phyloP scores from a whole-genome alignment of 2,113 vertebrate species.

The Cettia cetti region DNA sequence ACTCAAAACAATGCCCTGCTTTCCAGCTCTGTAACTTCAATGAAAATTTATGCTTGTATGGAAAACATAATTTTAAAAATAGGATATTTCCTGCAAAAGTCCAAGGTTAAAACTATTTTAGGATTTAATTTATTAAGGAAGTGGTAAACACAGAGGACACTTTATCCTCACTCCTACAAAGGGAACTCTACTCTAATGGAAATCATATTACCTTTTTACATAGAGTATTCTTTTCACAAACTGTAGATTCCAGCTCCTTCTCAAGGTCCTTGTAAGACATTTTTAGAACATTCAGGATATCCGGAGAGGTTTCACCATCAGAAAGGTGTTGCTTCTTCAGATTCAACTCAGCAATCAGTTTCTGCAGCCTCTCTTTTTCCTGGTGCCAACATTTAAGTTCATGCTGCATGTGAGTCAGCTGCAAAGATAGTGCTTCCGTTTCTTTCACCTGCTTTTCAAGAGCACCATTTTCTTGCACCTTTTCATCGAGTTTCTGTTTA shows the following conservation, averaged over 20 bases:
- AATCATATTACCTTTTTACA: constrained; percentile 66
- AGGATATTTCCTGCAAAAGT: not conserved
- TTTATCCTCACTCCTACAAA: not conserved
- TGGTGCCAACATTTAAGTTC: constrained; percentile 49
- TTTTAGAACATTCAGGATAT: constrained; percentile 52
- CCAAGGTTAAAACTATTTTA: not conserved
- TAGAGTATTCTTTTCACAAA: constrained; percentile 52
- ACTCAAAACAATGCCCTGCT: not conserved
- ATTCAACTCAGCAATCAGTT: constrained; percentile 47
- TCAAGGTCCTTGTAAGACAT: constrained; percentile 57
- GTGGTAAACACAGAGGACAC: not conserved
- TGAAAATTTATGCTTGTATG: not conserved
- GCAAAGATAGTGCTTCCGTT: constrained; percentile 7
- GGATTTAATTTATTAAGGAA: not conserved
- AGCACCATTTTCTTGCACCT: constrained; percentile 24
- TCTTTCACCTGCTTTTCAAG: constrained; percentile 58
- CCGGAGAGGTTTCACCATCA: constrained; percentile 32
- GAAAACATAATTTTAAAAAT: not conserved
- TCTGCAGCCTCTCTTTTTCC: constrained; percentile 33
- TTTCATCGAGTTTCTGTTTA: constrained; percentile 46
- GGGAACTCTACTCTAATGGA: not conserved
- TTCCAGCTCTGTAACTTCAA: not conserved
- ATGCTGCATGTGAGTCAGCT: constrained; percentile 12
- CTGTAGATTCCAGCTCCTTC: constrained; percentile 52
- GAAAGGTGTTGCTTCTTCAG: constrained; percentile 55